Evolutionary conservation across 2,797 vertebrate species (phyloP), one percentile per base, ranked within the genome.

Genomic region (Astyanax mexicanus): DNA sequence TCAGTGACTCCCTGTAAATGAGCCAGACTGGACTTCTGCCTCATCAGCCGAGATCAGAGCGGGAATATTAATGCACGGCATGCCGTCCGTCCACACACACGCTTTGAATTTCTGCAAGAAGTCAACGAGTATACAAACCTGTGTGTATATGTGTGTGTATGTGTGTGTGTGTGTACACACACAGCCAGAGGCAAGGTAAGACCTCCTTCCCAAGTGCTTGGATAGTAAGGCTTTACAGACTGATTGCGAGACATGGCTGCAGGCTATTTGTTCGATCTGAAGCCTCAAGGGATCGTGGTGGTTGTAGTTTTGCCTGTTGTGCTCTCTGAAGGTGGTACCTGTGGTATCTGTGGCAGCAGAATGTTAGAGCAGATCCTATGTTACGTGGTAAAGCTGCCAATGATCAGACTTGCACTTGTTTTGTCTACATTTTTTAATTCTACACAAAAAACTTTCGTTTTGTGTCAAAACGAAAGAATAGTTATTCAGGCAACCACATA

Each of bases 11-110:
- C 19, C n/a, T 25, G 21, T 52, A 65, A 45, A 29, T 15, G 73
- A 72, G 69, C 40, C 67, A 52, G 67, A 51, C 44, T 60, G 54
- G 19, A 79, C 71, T 62, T 72, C 75, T 72, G 61, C 66, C 45
- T 80, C 68, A 80, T 75, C 71, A 75, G 54, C 15, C 10, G 32
- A 68, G 54, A 54, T 60, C 68, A 51, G 61, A 54, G 10, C 8
- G 1, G 0, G 73, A 76, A 76, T 75, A 68, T 55, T 76, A 68
- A 80, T 72, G 52, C 37, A 17, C 10, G 23, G 52, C 54, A 19
- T 44, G n/a, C 25, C 64, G 12, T 72, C 27, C 17, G 60, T 19
- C 27, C 15, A 13, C 32, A 75, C 37, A 60, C 42, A 58, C n/a
- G 52, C 66, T 54, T 54, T 66, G 45, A 49, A 54, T 47, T 49